phyloP scores from a whole-genome alignment of 1,140 invertebrate genomes.

The Sycophila sp. region DNA sequence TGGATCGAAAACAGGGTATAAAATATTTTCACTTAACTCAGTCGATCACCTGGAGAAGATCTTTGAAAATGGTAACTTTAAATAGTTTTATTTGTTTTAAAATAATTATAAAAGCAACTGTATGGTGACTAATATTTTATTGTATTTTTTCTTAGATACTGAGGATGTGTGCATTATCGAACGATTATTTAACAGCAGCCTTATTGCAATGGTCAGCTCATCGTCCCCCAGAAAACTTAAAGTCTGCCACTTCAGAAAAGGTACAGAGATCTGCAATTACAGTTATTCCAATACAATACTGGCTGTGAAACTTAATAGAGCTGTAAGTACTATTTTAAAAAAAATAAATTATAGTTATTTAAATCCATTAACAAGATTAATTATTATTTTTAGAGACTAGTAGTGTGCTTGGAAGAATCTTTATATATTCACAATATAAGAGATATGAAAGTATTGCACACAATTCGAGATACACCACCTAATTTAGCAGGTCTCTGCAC shows the following conservation, averaged over 20 bases:
- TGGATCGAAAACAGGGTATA: slow-evolving; percentile 88
- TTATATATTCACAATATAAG: slow-evolving; percentile 98
- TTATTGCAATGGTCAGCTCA: slow-evolving; percentile 94
- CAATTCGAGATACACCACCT: slow-evolving; percentile 96
- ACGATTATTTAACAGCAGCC: slow-evolving; percentile 94
- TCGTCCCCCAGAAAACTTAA: slow-evolving; percentile 91
- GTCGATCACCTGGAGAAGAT: slow-evolving; percentile 90
- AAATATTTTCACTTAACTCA: slow-evolving; percentile 84
- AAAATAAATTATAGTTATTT: slow-evolving; percentile 2
- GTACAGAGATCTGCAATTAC: slow-evolving; percentile 98
- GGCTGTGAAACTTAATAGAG: slow-evolving; percentile 94
- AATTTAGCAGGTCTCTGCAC: slow-evolving; percentile 94
- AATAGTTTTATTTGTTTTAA: slow-evolving; percentile 19
- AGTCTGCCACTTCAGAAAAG: slow-evolving; percentile 98
- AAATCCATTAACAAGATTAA: background rate
- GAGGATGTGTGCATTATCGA: slow-evolving; percentile 96
- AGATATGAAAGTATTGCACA: slow-evolving; percentile 99
- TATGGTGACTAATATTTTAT: background rate
- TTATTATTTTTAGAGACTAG: slow-evolving; percentile 78
- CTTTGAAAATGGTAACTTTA: slow-evolving; percentile 78
- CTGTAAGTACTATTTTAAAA: slow-evolving; percentile 74
- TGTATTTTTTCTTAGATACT: slow-evolving; percentile 41
- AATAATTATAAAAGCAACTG: background rate
- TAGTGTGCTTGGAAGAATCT: slow-evolving; percentile 97
- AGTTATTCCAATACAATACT: slow-evolving; percentile 98